phyloP scores from a whole-genome alignment of 2,797 vertebrate species.

The Graptemys geographica region DNA sequence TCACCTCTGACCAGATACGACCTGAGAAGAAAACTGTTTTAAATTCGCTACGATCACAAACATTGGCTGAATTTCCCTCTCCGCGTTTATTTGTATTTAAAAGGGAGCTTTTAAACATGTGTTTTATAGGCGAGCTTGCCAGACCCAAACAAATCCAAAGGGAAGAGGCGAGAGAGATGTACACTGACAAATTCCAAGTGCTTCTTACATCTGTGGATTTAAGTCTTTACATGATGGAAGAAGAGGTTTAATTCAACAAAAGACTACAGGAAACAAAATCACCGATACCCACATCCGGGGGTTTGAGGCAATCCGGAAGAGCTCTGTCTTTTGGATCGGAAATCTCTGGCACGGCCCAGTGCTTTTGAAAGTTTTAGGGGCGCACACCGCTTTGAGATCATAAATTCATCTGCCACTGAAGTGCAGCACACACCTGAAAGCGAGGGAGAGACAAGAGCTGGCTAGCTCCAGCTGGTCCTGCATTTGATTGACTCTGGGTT shows the following conservation, averaged over 20 bases:
- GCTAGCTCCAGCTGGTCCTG: slow-evolving; percentile 76
- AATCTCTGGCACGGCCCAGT: not conserved
- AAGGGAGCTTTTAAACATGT: not conserved
- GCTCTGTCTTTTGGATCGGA: slow-evolving; percentile 39
- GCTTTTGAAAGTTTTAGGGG: slow-evolving; percentile 53
- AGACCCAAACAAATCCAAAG: not conserved
- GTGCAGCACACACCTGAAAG: slow-evolving; percentile 68
- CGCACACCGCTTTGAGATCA: slow-evolving; percentile 42
- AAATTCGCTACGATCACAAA: accelerated
- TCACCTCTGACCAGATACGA: not conserved
- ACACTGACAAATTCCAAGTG: not conserved
- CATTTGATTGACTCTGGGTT: slow-evolving; percentile 77
- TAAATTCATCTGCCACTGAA: slow-evolving; percentile 74
- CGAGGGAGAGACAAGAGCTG: slow-evolving; percentile 65
- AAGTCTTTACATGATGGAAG: accelerated
- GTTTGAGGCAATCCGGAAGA: not conserved
- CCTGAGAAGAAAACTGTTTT: accelerated
- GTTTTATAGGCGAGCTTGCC: not conserved
- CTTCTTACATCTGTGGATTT: not conserved
- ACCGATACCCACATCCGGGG: not conserved
- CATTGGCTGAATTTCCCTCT: not conserved
- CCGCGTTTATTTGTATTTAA: not conserved
- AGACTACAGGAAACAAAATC: not conserved
- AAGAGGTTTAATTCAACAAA: not conserved
- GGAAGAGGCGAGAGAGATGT: not conserved